Evolutionary conservation across 2,113 vertebrate species (phyloP), one percentile per base, ranked within the genome.

Genomic region (Acanthisitta chloris): DNA sequence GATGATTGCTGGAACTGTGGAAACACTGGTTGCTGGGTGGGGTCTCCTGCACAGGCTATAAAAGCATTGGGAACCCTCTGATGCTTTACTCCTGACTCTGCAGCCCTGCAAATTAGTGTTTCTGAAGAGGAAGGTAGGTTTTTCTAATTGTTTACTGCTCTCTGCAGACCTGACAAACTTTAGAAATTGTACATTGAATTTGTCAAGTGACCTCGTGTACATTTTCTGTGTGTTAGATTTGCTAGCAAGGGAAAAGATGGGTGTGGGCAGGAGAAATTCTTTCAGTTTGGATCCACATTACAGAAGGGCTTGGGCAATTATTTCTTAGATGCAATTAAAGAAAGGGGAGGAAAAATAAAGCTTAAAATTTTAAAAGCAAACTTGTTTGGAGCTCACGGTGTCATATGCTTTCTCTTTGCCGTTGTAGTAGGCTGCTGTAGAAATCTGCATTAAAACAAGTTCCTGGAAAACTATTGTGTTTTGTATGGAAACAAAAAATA

Each of bases 21-120:
- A 93, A 97, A 92, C 88, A 92, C 3, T 95, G 86, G 98, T 98
- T 98, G 98, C 97, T 98, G 94, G 98, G 98, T 97, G 98, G 96
- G 93, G 98, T 82, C 90, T 91, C 74, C 17, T 6, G n/a, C 6
- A 2, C 12, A 36, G 5, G 23, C 65, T 97, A 98, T 97, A 98
- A 98, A 97, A 91, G 16, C n/a, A 49, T 25, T 7, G 26, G 29
- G 15, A 96, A 67, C 7, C 18, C 6, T 17, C 11, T 61, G 11
- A 17, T 77, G 7, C 14, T 13, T 55, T 45, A 15, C 33, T 85
- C 25, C 31, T 65, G 70, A 33, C 33, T 36, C 72, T 57, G 62
- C 42, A 7, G 4, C 14, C 36, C 78, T 46, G 73, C 67, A 73
- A 72, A 71, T 28, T 61, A 29, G 9, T 57, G 6, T 43, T 42